Percentiles rank a stretch among this genome's conserved stretches.
Evolutionary conservation across 2,113 vertebrate genomes (phyloP).

Genomic region (Ancistrus triradiatus): DNA sequence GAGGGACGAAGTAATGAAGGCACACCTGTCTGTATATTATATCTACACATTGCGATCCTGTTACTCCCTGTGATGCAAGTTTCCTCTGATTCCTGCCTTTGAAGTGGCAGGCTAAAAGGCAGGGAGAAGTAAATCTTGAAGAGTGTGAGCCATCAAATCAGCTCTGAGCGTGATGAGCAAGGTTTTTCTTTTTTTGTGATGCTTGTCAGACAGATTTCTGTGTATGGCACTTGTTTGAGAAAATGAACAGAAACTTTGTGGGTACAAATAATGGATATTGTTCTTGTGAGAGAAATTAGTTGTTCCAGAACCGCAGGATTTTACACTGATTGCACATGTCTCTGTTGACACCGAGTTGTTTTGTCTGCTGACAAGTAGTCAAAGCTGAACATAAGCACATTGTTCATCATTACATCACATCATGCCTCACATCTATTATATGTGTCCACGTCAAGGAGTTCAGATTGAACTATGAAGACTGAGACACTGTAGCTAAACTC

Average conservation of each 20-base stretch:
- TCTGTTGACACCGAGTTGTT: constrained; percentile 12
- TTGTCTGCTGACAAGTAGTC: constrained; percentile 14
- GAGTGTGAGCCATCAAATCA: constrained; percentile 52
- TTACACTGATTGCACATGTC: constrained; percentile 6
- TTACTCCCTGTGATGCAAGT: constrained; percentile 3
- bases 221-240: constrained; percentile 22
- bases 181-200: constrained; percentile 45
- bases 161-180: constrained; percentile 50
- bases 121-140: constrained; percentile 44
- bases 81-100: constrained; percentile 45
- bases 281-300: constrained; percentile 12
- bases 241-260: constrained; percentile 29
- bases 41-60: constrained; percentile 35
- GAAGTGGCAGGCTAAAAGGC: constrained; percentile 45
- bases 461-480: not conserved
- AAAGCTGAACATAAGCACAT: constrained; percentile 14
- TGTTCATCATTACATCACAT: not conserved
- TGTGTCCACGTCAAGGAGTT: constrained; percentile 3
- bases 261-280: constrained; percentile 28
- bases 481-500: no score
- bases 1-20: constrained; percentile 32
- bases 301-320: constrained; percentile 6
- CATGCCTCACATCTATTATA: no score
- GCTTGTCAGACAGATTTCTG: constrained; percentile 29
- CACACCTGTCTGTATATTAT: constrained; percentile 28